These are phyloP conservation scores for Ephydatia muelleri DNA, from an alignment of 37 sponge, comb jelly and placozoan species.

Conservation along the genomic window DNA sequence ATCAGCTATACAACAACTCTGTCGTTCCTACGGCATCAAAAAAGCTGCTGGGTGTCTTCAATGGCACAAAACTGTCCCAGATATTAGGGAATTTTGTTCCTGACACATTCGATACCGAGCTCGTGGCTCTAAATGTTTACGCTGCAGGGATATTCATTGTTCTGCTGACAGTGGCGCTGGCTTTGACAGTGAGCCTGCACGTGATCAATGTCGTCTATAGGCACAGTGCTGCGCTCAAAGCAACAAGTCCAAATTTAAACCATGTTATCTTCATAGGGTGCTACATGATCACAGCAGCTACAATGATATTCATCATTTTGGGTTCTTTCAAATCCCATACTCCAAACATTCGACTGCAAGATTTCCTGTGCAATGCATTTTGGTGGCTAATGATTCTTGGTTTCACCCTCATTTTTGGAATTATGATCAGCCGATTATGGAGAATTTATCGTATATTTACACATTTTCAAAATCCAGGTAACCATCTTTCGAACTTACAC, in stretches of 20 bases:
- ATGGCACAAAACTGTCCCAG: not conserved
- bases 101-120: not conserved
- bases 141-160: not conserved
- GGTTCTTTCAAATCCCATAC: not conserved
- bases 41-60: not conserved
- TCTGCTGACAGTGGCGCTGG: not conserved
- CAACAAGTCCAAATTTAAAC: not conserved
- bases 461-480: not conserved
- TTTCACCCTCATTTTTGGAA: not conserved
- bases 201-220: not conserved
- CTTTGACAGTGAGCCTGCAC: not conserved
- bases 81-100: not conserved
- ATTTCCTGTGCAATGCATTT: not conserved
- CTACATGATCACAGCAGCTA: not conserved
- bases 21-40: not conserved
- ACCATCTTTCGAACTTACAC: not conserved
- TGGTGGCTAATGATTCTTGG: not conserved
- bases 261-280: not conserved
- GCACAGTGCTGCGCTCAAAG: not conserved
- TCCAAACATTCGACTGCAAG: not conserved
- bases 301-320: not conserved
- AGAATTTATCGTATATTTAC: not conserved
- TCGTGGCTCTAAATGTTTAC: not conserved
- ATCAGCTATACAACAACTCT: not conserved
- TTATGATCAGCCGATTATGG: not conserved